Conservation (phyloP, 2,113 vertebrate genomes). For the Chionodraco myersi region DNA sequence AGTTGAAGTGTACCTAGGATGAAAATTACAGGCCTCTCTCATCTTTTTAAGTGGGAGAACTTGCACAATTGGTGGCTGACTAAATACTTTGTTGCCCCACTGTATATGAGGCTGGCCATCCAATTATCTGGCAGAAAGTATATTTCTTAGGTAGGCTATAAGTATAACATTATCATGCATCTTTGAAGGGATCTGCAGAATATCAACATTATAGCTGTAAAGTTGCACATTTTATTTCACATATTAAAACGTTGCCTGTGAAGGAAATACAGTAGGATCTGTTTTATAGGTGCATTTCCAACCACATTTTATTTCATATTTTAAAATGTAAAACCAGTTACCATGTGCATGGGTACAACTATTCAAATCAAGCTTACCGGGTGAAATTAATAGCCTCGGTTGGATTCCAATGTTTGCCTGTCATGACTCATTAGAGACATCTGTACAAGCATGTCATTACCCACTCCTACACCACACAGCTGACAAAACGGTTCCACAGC, state of each 20-base stretch:
- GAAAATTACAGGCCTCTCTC: too few relatives aligned
- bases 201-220: too few relatives aligned
- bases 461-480: conserved; percentile 58
- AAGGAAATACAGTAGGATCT: not conserved
- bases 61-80: too few relatives aligned
- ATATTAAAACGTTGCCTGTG: not conserved
- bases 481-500: conserved; percentile 68
- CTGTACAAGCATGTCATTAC: conserved; percentile 69
- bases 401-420: conserved; percentile 53
- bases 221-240: not conserved
- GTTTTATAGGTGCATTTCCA: not conserved
- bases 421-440: conserved; percentile 64
- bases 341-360: not conserved
- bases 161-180: not conserved
- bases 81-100: too few relatives aligned
- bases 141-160: not conserved
- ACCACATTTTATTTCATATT: not conserved
- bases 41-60: too few relatives aligned
- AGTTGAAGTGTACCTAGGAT: too few relatives aligned
- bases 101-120: not conserved
- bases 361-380: conserved; percentile 47
- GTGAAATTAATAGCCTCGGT: conserved; percentile 48
- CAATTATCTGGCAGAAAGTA: not conserved
- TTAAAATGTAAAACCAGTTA: conserved; percentile 1
- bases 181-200: not conserved